Evolutionary conservation across 2,113 vertebrate genomes (phyloP).

Genomic region (Ceyx melanurus): DNA sequence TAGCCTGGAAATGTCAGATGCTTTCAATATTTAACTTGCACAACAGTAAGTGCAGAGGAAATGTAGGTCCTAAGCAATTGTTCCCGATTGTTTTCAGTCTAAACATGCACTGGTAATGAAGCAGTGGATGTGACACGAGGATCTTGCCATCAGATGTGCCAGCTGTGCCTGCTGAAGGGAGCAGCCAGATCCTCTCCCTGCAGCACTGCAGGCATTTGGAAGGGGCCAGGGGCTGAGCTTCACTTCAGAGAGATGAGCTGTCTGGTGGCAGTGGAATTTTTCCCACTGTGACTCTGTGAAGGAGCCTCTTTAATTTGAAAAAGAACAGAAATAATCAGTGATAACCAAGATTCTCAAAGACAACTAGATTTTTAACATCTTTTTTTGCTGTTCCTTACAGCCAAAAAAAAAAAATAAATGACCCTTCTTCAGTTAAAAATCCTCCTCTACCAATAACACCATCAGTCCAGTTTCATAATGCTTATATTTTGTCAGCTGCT

Average conservation of each 20-base stretch:
- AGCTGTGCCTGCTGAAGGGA: neutral
- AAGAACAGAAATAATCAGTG: neutral
- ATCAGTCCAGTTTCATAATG: neutral
- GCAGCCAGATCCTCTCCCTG: neutral
- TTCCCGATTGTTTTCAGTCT: neutral
- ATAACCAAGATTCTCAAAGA: neutral
- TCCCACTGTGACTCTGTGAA: neutral
- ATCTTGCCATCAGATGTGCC: neutral
- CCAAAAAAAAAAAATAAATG: neutral
- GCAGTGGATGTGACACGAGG: neutral
- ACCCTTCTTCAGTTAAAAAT: neutral
- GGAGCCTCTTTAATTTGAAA: neutral
- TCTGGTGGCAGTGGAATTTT: neutral
- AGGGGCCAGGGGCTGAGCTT: neutral
- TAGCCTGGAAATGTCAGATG: slow-evolving; percentile 26
- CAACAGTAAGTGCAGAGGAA: neutral
- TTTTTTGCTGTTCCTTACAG: neutral
- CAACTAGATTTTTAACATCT: neutral
- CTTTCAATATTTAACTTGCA: slow-evolving; percentile 8
- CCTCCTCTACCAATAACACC: neutral
- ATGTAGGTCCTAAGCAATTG: neutral
- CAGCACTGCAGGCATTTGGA: neutral
- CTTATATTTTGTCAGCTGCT: slow-evolving; percentile 39
- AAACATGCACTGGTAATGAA: neutral
- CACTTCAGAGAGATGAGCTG: neutral